These are phyloP conservation scores for Chesias legatella DNA, from an alignment of 2,888 invertebrate species.

Conservation along the genomic window DNA sequence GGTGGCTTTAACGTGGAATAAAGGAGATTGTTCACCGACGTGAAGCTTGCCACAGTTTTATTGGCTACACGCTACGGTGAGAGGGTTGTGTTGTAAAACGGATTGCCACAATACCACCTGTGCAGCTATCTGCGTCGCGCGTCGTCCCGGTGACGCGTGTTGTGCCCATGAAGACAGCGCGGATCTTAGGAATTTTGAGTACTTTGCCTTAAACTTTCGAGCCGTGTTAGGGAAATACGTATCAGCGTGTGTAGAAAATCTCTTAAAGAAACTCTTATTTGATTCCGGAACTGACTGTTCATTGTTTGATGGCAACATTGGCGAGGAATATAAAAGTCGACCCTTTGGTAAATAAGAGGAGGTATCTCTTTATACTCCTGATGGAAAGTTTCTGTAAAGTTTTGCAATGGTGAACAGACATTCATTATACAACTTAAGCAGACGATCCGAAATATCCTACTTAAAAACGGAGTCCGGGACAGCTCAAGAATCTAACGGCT, in stretches of 20 bases:
- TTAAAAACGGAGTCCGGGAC: constrained; percentile 13
- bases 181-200: constrained; percentile 9
- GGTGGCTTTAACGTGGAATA: constrained; percentile 37
- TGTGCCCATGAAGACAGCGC: constrained; percentile 25
- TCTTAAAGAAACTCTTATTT: no score
- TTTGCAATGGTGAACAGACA: constrained; percentile 6
- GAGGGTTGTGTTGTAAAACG: constrained; percentile 42
- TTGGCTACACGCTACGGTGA: constrained; percentile 37
- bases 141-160: constrained; percentile 18
- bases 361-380: no score
- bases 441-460: constrained; percentile 7
- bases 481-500: constrained; percentile 14
- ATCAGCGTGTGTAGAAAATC: no score
- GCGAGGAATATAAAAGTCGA: no score
- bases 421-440: constrained; percentile 2
- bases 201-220: no score
- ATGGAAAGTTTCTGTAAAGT: no score
- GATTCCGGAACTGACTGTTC: no score
- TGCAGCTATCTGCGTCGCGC: constrained; percentile 20
- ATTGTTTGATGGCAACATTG: no score
- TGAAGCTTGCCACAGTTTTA: constrained; percentile 38
- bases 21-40: constrained; percentile 35
- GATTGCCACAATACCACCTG: constrained; percentile 31
- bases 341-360: no score
- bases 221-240: no score